Evolutionary conservation across 2,797 vertebrate species (phyloP).

Genomic region (Bovichtus variegatus): DNA sequence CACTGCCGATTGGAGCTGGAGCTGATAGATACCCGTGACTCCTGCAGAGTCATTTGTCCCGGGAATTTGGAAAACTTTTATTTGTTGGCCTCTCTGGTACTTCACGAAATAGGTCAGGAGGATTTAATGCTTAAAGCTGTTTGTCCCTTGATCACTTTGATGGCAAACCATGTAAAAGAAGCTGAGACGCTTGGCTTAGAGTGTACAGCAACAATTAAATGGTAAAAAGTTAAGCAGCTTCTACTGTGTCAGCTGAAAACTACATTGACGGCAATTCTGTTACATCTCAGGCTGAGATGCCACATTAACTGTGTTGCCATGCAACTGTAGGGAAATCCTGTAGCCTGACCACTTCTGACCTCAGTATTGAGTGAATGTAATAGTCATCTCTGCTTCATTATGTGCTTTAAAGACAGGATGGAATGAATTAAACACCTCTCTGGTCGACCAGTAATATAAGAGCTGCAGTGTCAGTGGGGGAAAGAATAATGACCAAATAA

Average conservation of each 20-base stretch:
- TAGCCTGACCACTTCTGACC: slow-evolving; percentile 37
- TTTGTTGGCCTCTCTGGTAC: not conserved
- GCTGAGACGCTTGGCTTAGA: slow-evolving; percentile 5
- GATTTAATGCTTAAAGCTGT: slow-evolving; percentile 19
- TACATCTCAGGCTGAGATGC: slow-evolving; percentile 13
- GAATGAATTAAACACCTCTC: slow-evolving; percentile 17
- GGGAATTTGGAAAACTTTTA: not conserved
- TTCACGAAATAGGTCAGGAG: slow-evolving; percentile 18
- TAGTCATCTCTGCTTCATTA: slow-evolving; percentile 19
- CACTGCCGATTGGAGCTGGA: no score
- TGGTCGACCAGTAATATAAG: not conserved
- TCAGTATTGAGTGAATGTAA: slow-evolving; percentile 21
- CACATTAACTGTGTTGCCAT: slow-evolving; percentile 48
- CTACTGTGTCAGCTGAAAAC: slow-evolving; percentile 25
- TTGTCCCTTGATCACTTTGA: slow-evolving; percentile 32
- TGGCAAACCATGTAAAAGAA: slow-evolving; percentile 10
- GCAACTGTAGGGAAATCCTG: slow-evolving; percentile 26
- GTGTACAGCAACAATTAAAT: slow-evolving; percentile 12
- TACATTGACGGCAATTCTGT: slow-evolving; percentile 27
- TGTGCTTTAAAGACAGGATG: slow-evolving; percentile 1
- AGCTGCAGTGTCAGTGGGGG: not conserved
- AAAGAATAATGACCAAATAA: not conserved
- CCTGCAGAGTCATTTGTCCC: no score
- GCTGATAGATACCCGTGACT: no score
- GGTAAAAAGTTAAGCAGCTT: slow-evolving; percentile 14